Evolutionary conservation across 2,888 invertebrate genomes (phyloP).

Genomic region (Ceriagrion tenellum): DNA sequence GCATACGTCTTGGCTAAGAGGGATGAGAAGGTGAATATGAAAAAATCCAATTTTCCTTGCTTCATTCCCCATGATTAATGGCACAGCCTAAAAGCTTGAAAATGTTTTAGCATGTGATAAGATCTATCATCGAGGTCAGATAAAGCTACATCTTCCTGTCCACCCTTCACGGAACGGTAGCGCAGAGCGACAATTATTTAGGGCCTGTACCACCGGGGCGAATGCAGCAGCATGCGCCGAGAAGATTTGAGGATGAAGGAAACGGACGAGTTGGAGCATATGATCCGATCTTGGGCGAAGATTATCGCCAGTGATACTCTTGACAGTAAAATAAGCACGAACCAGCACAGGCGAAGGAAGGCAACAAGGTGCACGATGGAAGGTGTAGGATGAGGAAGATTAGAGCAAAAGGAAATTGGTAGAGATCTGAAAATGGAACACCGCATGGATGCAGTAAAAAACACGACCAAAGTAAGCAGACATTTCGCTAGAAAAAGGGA

Average conservation of each 20-base stretch:
- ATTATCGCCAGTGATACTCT: slow-evolving; percentile 50
- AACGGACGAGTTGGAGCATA: slow-evolving; percentile 35
- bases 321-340: slow-evolving; percentile 5
- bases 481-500: no score
- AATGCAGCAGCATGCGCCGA: slow-evolving; percentile 13
- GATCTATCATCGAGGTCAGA: slow-evolving; percentile 56
- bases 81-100: background rate
- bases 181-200: slow-evolving; percentile 53
- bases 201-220: background rate
- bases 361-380: no score
- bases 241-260: slow-evolving; percentile 47
- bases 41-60: background rate
- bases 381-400: no score
- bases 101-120: slow-evolving; percentile 40
- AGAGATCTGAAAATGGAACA: no score
- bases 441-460: no score
- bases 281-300: slow-evolving; percentile 33
- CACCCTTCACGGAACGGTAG: slow-evolving; percentile 56
- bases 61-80: slow-evolving; percentile 41
- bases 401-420: no score
- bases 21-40: background rate
- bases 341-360: background rate
- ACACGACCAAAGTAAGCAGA: no score
- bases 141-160: slow-evolving; percentile 39
- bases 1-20: background rate